Evolutionary conservation across 2,797 vertebrate species (phyloP).

Genomic region (Micropoecilia bifurca): DNA sequence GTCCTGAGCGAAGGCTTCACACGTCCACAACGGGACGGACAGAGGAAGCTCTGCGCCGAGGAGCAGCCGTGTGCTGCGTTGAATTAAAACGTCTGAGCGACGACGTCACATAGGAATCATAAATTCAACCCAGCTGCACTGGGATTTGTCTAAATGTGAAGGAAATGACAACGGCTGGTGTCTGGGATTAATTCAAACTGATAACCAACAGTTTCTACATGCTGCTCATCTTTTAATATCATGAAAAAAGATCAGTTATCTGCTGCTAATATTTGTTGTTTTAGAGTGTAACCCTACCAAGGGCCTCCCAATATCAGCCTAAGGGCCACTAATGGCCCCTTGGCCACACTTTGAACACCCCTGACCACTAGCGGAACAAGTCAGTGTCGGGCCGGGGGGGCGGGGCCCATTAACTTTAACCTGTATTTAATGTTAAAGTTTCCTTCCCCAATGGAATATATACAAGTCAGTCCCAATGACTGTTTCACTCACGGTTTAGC

Average conservation of each 20-base stretch:
- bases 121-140: background rate
- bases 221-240: background rate
- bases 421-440: no score
- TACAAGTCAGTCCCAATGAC: no score
- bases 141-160: conserved; percentile 6
- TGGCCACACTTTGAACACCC: background rate
- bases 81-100: background rate
- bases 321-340: background rate
- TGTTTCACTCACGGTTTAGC: no score
- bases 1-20: conserved; percentile 4
- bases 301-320: background rate
- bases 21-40: background rate
- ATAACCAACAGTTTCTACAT: background rate
- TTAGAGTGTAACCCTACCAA: background rate
- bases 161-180: background rate
- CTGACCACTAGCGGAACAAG: background rate
- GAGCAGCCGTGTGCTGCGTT: background rate
- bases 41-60: background rate
- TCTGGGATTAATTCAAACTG: background rate
- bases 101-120: conserved; percentile 5
- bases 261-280: background rate
- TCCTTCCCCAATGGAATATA: no score
- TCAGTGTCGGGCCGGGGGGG: no score
- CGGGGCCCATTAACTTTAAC: no score
- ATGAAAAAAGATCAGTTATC: background rate